Conservation (phyloP, 2,888 invertebrate species). For the Elgonia sp. region DNA sequence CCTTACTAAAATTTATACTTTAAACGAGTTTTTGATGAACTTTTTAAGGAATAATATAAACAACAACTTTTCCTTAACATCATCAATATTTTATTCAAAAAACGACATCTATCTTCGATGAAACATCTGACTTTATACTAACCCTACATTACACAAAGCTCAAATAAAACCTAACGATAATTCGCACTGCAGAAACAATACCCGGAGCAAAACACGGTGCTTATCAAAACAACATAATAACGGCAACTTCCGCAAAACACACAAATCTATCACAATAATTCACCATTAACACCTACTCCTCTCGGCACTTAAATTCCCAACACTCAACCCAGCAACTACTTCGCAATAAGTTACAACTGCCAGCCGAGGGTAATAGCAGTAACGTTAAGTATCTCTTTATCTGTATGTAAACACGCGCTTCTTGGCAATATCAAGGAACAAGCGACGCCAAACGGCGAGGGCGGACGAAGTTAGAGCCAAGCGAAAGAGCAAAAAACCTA, state of each 20-base stretch:
- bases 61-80: too few species aligned
- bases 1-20: too few species aligned
- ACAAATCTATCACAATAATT: slow-evolving; percentile 68
- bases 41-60: too few species aligned
- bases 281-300: slow-evolving; percentile 66
- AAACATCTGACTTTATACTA: too few species aligned
- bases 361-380: slow-evolving; percentile 58
- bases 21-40: too few species aligned
- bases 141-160: neutral
- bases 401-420: slow-evolving; percentile 67
- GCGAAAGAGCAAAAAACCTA: slow-evolving; percentile 18
- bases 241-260: slow-evolving; percentile 52
- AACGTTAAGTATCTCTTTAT: slow-evolving; percentile 71
- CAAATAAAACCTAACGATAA: neutral
- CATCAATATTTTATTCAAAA: too few species aligned
- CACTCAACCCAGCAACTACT: slow-evolving; percentile 47
- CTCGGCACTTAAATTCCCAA: slow-evolving; percentile 52
- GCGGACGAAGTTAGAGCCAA: neutral
- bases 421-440: slow-evolving; percentile 62
- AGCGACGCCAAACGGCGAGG: slow-evolving; percentile 41
- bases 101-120: too few species aligned
- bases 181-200: slow-evolving; percentile 34
- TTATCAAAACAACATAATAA: slow-evolving; percentile 53
- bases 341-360: slow-evolving; percentile 69
- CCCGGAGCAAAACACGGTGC: neutral